Evolutionary conservation across 1,140 invertebrate species (phyloP).

Genomic region (Aphelenchoides besseyi): DNA sequence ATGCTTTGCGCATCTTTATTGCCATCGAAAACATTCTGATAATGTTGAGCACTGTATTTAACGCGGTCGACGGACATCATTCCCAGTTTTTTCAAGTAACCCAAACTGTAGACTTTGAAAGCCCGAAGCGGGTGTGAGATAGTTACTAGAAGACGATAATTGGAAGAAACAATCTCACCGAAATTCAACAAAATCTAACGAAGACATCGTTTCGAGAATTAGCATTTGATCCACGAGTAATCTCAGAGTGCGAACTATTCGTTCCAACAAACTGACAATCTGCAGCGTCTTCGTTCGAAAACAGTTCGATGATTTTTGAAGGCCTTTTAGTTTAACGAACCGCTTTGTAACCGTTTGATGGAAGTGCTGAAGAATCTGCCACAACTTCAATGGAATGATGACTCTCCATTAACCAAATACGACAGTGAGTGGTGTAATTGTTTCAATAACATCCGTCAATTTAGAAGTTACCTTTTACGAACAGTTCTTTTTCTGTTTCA

Average conservation of each 20-base stretch:
- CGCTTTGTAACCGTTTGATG: constrained; percentile 42
- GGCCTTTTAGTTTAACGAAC: constrained; percentile 45
- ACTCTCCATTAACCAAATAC: constrained; percentile 50
- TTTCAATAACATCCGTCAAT: constrained; percentile 9
- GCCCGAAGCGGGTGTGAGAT: constrained; percentile 86
- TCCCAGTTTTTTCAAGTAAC: constrained; percentile 90
- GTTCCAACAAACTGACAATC: constrained; percentile 83
- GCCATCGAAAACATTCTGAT: constrained; percentile 79
- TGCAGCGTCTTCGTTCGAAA: constrained; percentile 84
- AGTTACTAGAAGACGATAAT: constrained; percentile 69
- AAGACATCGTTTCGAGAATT: constrained; percentile 96
- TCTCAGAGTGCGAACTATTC: constrained; percentile 90
- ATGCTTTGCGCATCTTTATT: constrained; percentile 72
- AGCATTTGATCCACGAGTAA: constrained; percentile 90
- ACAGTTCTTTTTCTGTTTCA: constrained; percentile 61
- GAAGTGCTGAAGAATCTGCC: constrained; percentile 41
- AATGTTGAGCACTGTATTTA: constrained; percentile 84
- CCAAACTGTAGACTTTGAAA: constrained; percentile 96
- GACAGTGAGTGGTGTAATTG: constrained; percentile 45
- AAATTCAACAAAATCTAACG: constrained; percentile 94
- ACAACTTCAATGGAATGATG: constrained; percentile 60
- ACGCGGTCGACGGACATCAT: constrained; percentile 79
- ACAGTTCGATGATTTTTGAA: no score
- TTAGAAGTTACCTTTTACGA: constrained; percentile 61
- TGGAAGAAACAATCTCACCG: constrained; percentile 64